Evolutionary conservation across 2,888 invertebrate species (phyloP).

Genomic region (Diaperis boleti): DNA sequence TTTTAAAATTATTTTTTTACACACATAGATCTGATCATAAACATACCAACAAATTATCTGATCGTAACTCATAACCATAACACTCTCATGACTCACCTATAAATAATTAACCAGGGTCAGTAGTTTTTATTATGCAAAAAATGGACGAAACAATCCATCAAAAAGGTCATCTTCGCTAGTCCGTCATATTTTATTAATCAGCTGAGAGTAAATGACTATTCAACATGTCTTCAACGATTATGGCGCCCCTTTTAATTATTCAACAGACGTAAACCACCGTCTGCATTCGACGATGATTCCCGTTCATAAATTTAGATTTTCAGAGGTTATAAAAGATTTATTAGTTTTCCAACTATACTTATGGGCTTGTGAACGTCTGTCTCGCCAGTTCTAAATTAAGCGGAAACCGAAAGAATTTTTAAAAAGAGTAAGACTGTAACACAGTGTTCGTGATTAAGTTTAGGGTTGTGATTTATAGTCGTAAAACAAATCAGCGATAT

Average conservation of each 20-base stretch:
- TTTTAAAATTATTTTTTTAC: background rate
- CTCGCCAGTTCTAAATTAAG: background rate
- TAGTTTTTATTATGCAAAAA: background rate
- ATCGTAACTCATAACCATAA: background rate
- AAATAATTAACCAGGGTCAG: background rate
- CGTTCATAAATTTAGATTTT: too few relatives aligned
- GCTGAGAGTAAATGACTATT: too few relatives aligned
- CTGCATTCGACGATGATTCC: too few relatives aligned
- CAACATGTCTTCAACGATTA: too few relatives aligned
- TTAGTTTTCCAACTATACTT: too few relatives aligned
- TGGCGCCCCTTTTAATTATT: too few relatives aligned
- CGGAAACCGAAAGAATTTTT: background rate
- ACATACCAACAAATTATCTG: too few relatives aligned
- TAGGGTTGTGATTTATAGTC: slow-evolving; percentile 2
- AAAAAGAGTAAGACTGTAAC: background rate
- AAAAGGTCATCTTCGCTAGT: background rate
- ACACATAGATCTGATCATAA: too few relatives aligned
- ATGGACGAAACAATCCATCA: background rate
- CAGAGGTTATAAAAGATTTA: too few relatives aligned
- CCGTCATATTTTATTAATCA: too few relatives aligned
- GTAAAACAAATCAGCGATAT: slow-evolving; percentile 24
- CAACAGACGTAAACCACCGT: too few relatives aligned
- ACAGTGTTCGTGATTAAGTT: background rate
- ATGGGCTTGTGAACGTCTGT: too few relatives aligned
- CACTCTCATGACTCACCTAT: background rate